Percentiles rank a stretch among this genome's conserved stretches.
phyloP scores from a whole-genome alignment of 2,888 invertebrate genomes.

The Pocota personata region DNA sequence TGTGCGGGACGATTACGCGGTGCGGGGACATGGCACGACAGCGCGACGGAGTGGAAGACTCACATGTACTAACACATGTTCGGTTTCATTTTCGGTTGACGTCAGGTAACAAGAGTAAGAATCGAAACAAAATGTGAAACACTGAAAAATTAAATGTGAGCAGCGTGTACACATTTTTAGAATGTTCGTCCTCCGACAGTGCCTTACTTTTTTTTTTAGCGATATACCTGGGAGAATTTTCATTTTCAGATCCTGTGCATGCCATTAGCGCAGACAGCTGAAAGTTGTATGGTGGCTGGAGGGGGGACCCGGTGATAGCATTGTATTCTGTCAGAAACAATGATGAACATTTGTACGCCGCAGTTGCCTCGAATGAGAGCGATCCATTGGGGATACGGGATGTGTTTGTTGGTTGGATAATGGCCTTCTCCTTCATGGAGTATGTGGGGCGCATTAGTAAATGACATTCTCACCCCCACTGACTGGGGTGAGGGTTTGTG shows the following conservation, averaged over 20 bases:
- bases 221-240: slow-evolving; percentile 54
- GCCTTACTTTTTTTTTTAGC: slow-evolving; percentile 5
- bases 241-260: slow-evolving; percentile 63
- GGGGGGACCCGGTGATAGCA: slow-evolving; percentile 56
- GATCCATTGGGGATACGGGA: slow-evolving; percentile 67
- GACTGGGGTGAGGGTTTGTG: background rate
- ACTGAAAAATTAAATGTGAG: slow-evolving; percentile 63
- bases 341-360: slow-evolving; percentile 70
- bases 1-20: slow-evolving; percentile 40
- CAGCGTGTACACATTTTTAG: slow-evolving; percentile 58
- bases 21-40: background rate
- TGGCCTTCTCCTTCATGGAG: slow-evolving; percentile 67
- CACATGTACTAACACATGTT: slow-evolving; percentile 44
- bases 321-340: slow-evolving; percentile 72
- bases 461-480: slow-evolving; percentile 64
- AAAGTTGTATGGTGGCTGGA: slow-evolving; percentile 25
- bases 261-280: slow-evolving; percentile 64
- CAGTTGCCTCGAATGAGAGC: slow-evolving; percentile 61
- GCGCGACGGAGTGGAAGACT: slow-evolving; percentile 8
- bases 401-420: slow-evolving; percentile 70
- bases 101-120: slow-evolving; percentile 39
- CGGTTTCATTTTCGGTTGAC: slow-evolving; percentile 54
- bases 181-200: slow-evolving; percentile 42
- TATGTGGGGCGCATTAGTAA: slow-evolving; percentile 71
- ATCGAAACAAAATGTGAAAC: slow-evolving; percentile 54